phyloP scores from a whole-genome alignment of 2,113 vertebrate species.

The Patagioenas fasciata region DNA sequence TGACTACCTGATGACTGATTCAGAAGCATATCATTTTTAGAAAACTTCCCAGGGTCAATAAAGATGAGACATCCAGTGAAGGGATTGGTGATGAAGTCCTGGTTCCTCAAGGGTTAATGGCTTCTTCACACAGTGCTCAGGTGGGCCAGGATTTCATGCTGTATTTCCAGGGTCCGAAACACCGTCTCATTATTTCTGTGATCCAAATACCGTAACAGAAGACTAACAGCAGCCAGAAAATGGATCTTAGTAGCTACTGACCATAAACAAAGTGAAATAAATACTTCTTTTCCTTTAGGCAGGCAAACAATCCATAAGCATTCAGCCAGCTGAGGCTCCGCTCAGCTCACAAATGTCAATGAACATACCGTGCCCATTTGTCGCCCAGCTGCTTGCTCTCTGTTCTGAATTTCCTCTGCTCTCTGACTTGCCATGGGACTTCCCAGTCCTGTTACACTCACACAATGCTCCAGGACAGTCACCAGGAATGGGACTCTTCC shows the following conservation, averaged over 20 bases:
- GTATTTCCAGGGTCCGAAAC: slow-evolving; percentile 4
- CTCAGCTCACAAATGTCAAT: neutral
- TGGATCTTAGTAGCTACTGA: neutral
- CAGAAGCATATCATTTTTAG: neutral
- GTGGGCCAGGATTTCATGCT: neutral
- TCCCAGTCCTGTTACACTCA: fast-evolving
- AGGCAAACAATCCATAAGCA: neutral
- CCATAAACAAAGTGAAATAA: slow-evolving; percentile 31
- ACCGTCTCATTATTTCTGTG: neutral
- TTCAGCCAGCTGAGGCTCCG: neutral
- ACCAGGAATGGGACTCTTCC: neutral
- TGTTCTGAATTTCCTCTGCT: neutral
- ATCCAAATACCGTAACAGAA: neutral
- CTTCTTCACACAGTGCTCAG: neutral
- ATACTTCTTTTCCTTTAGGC: slow-evolving; percentile 16
- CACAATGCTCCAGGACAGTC: neutral
- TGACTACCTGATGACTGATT: neutral
- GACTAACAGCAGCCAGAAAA: slow-evolving; percentile 7
- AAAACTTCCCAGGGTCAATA: neutral
- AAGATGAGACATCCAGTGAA: neutral
- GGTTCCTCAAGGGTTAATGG: neutral
- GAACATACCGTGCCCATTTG: neutral
- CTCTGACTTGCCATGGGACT: neutral
- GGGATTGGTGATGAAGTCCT: neutral
- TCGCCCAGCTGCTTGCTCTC: neutral